Conservation (phyloP, 2,888 invertebrate genomes). For the Nasonia oneida region DNA sequence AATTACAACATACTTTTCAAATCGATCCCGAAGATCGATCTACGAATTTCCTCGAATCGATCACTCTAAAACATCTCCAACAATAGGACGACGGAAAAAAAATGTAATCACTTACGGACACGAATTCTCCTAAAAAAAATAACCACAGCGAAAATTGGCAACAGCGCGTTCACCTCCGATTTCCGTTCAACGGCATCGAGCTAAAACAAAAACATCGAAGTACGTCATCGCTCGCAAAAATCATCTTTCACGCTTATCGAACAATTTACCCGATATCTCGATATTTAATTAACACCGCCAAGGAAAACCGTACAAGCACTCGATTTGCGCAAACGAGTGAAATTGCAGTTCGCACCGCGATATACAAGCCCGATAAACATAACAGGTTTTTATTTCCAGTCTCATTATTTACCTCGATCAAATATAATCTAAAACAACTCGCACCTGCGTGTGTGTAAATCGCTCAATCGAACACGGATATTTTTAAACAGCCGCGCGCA, state of each 20-base stretch:
- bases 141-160: slow-evolving; percentile 51
- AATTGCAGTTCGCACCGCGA: not conserved
- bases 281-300: not conserved
- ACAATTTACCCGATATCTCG: not conserved
- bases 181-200: not conserved
- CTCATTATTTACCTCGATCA: not conserved
- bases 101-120: not conserved
- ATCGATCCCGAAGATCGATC: not conserved
- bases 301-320: no score
- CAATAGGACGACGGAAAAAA: slow-evolving; percentile 20
- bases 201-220: not conserved
- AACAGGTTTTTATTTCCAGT: not conserved
- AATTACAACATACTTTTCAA: no score
- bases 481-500: not conserved
- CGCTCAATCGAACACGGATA: not conserved
- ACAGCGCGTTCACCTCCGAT: not conserved
- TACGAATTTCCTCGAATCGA: slow-evolving; percentile 5
- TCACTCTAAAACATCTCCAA: not conserved
- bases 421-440: not conserved
- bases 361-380: not conserved
- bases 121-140: not conserved
- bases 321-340: not conserved
- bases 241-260: not conserved
- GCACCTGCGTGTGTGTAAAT: not conserved
- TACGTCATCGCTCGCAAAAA: not conserved